These are phyloP conservation scores for Drosophila willistoni DNA, from an alignment of 1,140 invertebrate species.

Conservation along the genomic window DNA sequence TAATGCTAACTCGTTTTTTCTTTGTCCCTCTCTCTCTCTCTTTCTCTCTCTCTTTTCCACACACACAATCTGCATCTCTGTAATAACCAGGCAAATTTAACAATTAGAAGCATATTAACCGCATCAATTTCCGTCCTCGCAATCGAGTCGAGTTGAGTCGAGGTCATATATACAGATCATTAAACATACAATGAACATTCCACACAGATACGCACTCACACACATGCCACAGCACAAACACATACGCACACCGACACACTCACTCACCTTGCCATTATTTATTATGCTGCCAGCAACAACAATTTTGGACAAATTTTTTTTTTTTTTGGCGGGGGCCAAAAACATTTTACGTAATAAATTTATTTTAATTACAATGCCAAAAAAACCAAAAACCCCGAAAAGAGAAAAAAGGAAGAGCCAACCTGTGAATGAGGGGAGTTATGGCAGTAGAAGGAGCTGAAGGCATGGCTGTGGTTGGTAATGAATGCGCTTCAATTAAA, in stretches of 20 bases:
- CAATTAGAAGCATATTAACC: conserved; percentile 76
- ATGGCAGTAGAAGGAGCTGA: conserved; percentile 9
- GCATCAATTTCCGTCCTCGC: conserved; percentile 62
- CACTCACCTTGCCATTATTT: conserved; percentile 61
- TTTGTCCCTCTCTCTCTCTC: neutral
- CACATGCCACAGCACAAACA: neutral
- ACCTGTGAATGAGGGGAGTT: neutral
- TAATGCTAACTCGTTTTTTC: neutral
- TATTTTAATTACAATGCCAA: conserved; percentile 81
- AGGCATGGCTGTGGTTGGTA: conserved; percentile 57
- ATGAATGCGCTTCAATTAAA: conserved; percentile 81
- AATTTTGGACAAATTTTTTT: conserved; percentile 80
- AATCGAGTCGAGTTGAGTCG: conserved; percentile 14
- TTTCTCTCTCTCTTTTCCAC: neutral
- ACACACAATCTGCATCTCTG: conserved; percentile 22
- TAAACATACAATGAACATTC: conserved; percentile 56
- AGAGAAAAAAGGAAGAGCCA: conserved; percentile 13
- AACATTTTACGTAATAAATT: conserved; percentile 82
- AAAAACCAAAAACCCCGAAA: conserved; percentile 29
- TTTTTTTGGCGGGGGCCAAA: conserved; percentile 36
- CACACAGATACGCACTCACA: conserved; percentile 32
- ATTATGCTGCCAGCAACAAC: conserved; percentile 62
- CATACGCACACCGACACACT: neutral
- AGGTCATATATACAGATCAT: conserved; percentile 55
- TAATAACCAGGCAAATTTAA: conserved; percentile 54